Evolutionary conservation across 1,140 invertebrate genomes (phyloP).

Genomic region (Eurosta solidaginis): DNA sequence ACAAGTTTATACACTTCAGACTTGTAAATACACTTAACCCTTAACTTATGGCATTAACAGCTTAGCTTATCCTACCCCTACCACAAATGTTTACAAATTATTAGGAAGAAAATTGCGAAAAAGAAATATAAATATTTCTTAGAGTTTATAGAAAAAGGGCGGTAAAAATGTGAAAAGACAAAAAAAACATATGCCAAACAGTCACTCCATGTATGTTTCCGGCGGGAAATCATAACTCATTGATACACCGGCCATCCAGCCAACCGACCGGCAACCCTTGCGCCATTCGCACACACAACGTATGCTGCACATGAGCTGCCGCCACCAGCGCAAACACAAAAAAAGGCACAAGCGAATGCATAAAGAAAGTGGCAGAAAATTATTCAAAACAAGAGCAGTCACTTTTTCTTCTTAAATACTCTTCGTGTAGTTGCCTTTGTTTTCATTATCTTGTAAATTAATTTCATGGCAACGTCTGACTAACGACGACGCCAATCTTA

Average conservation of each 20-base stretch:
- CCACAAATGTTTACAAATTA: slow-evolving; percentile 33
- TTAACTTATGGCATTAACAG: slow-evolving; percentile 58
- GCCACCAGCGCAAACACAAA: neutral
- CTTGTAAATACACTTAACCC: slow-evolving; percentile 57
- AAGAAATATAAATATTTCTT: neutral
- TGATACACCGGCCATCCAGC: slow-evolving; percentile 20
- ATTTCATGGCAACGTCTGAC: slow-evolving; percentile 36
- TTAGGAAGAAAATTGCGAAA: slow-evolving; percentile 23
- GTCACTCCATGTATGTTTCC: slow-evolving; percentile 49
- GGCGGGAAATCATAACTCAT: slow-evolving; percentile 59
- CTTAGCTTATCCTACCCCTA: neutral
- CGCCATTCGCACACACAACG: slow-evolving; percentile 17
- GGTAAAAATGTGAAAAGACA: slow-evolving; percentile 35
- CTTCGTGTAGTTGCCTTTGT: neutral
- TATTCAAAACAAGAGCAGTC: neutral
- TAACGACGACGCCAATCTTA: slow-evolving; percentile 37
- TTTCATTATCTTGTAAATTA: slow-evolving; percentile 37
- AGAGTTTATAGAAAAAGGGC: slow-evolving; percentile 11
- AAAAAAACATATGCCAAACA: slow-evolving; percentile 4
- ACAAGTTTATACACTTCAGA: slow-evolving; percentile 29
- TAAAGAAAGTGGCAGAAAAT: slow-evolving; percentile 28
- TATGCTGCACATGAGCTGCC: slow-evolving; percentile 29
- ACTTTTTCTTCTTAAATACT: slow-evolving; percentile 23
- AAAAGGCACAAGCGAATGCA: neutral
- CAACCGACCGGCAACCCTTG: neutral